Conservation (phyloP, 2,888 invertebrate genomes). For the Epinotia nisella region DNA sequence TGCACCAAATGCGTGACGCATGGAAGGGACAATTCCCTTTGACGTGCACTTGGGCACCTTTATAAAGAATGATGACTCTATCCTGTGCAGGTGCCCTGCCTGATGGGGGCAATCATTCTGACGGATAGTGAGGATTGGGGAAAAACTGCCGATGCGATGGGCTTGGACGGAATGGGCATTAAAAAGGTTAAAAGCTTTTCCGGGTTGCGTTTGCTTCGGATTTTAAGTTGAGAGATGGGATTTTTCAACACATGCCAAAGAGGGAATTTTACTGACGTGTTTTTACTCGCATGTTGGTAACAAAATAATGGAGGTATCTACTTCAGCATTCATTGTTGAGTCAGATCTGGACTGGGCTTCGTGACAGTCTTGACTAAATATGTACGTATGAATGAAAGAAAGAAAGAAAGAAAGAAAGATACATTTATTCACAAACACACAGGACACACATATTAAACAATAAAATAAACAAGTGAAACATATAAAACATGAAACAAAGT, state of each 20-base stretch:
- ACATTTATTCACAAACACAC: too few species aligned
- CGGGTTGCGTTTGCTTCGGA: conserved; percentile 22
- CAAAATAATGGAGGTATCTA: too few species aligned
- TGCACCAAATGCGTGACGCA: conserved; percentile 37
- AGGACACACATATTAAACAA: too few species aligned
- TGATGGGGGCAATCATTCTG: conserved; percentile 60
- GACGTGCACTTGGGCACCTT: conserved; percentile 44
- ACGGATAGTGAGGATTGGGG: conserved; percentile 39
- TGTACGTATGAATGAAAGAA: too few species aligned
- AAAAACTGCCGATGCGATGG: conserved; percentile 37
- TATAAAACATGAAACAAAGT: too few species aligned
- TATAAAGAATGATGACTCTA: conserved; percentile 49
- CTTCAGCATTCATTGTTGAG: too few species aligned
- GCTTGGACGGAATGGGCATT: conserved; percentile 36
- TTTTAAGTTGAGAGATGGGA: conserved; percentile 5
- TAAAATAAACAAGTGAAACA: too few species aligned
- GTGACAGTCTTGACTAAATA: too few species aligned
- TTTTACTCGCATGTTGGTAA: background rate
- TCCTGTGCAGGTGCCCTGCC: conserved; percentile 56
- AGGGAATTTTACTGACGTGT: background rate
- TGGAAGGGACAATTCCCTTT: conserved; percentile 40
- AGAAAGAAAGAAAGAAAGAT: too few species aligned
- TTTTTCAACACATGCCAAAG: background rate
- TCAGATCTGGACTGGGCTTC: too few species aligned
- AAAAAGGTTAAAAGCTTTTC: conserved; percentile 41